phyloP scores from a whole-genome alignment of 2,113 vertebrate genomes.

The Oxyruncus cristatus region DNA sequence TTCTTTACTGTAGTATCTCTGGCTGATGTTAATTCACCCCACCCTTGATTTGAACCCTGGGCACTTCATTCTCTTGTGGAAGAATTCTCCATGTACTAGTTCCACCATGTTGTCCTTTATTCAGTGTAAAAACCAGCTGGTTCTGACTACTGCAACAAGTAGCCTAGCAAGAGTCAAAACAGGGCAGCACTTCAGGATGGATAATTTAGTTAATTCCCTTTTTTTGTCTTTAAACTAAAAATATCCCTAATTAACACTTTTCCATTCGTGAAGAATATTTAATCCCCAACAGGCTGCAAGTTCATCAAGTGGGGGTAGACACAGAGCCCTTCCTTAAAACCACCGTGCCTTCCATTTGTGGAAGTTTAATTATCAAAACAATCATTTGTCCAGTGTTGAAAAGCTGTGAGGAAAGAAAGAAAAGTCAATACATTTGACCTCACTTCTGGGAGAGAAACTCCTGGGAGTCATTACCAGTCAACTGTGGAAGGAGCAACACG shows the following conservation, averaged over 20 bases:
- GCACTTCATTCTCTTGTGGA: background rate
- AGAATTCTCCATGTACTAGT: background rate
- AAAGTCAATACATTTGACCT: slow-evolving; percentile 21
- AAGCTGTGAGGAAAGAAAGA: background rate
- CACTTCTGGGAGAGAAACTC: slow-evolving; percentile 21
- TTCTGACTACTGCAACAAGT: background rate
- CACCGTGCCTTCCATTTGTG: background rate
- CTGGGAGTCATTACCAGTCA: slow-evolving; percentile 25
- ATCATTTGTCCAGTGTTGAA: slow-evolving; percentile 13
- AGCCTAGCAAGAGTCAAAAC: background rate
- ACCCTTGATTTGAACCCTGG: background rate
- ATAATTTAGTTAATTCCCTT: background rate
- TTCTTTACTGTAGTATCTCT: background rate
- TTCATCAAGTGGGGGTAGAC: background rate
- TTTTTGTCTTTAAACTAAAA: background rate
- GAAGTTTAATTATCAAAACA: slow-evolving; percentile 13
- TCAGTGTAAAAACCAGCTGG: background rate
- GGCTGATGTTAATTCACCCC: background rate
- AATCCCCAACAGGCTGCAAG: background rate
- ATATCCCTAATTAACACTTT: background rate
- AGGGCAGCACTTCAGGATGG: background rate
- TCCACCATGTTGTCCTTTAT: background rate
- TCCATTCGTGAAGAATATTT: background rate
- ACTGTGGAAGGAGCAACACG: slow-evolving; percentile 8
- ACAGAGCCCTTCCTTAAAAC: background rate